Evolutionary conservation across 2,113 vertebrate genomes (phyloP).

Genomic region (Riparia riparia): DNA sequence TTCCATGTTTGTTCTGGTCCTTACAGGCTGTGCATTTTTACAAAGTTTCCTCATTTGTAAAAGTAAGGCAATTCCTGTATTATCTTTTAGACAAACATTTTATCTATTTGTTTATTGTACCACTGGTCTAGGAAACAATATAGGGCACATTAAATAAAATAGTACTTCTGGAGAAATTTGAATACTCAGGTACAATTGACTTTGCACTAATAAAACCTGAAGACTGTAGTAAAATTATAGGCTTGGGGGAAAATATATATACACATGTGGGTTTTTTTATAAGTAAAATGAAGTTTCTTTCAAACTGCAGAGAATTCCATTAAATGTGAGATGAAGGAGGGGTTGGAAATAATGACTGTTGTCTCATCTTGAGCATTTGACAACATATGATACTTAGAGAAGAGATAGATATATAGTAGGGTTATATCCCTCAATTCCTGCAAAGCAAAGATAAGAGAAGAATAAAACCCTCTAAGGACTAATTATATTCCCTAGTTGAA

Average conservation of each 20-base stretch:
- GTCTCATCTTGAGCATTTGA: rapidly evolving
- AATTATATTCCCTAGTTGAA: background rate
- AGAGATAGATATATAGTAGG: background rate
- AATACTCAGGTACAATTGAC: background rate
- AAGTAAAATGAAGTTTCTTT: background rate
- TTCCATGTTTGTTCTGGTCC: background rate
- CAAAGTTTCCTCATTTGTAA: background rate
- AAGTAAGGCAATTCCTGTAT: background rate
- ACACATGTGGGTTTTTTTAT: rapidly evolving
- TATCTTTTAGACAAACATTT: background rate
- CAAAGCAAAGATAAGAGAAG: background rate
- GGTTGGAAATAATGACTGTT: background rate
- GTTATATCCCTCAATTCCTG: background rate
- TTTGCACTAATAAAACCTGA: background rate
- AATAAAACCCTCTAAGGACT: background rate
- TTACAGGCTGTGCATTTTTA: background rate
- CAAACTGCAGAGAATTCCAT: background rate
- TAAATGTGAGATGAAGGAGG: background rate
- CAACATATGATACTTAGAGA: background rate
- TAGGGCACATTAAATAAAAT: background rate
- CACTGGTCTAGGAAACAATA: background rate
- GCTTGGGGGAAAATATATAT: background rate
- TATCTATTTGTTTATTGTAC: background rate
- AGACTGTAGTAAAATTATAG: background rate
- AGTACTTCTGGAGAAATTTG: background rate